Percentiles rank a stretch among this genome's conserved stretches.
Conservation (phyloP, 2,888 invertebrate genomes). For the Chloromyia formosa region DNA sequence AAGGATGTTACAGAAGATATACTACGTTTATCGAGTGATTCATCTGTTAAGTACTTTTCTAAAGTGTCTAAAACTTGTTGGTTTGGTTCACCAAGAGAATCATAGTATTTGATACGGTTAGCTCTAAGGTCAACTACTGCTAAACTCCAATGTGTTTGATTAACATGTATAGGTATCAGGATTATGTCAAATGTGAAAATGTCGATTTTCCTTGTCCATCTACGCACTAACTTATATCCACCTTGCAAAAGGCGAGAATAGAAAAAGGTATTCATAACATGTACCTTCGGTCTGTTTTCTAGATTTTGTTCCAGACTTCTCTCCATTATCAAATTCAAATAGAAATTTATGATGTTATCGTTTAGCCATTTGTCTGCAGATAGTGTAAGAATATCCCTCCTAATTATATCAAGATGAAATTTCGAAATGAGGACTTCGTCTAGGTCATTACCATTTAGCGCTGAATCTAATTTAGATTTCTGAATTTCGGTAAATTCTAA, state of each 20-base stretch:
- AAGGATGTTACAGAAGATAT: neutral
- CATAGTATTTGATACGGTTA: neutral
- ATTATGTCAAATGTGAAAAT: neutral
- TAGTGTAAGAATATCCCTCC: too few relatives aligned
- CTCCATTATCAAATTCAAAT: neutral
- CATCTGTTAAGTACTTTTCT: conserved; percentile 12
- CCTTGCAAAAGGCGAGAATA: neutral
- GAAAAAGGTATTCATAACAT: neutral
- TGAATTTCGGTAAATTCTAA: too few relatives aligned
- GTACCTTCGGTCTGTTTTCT: neutral
- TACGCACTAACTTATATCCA: neutral
- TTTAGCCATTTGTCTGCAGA: neutral
- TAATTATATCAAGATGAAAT: conserved; percentile 51
- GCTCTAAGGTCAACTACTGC: neutral
- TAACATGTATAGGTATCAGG: conserved; percentile 11
- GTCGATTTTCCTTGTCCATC: neutral
- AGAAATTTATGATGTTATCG: neutral
- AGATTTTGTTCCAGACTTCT: neutral
- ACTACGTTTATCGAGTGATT: conserved; percentile 14
- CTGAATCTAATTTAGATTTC: too few relatives aligned
- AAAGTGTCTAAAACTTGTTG: conserved; percentile 12
- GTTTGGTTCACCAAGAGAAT: conserved; percentile 12
- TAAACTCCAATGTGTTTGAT: neutral
- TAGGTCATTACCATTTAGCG: too few relatives aligned
- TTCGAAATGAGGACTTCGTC: too few relatives aligned